Evolutionary conservation across 2,797 vertebrate genomes (phyloP).

Genomic region (Denticeps clupeoides): DNA sequence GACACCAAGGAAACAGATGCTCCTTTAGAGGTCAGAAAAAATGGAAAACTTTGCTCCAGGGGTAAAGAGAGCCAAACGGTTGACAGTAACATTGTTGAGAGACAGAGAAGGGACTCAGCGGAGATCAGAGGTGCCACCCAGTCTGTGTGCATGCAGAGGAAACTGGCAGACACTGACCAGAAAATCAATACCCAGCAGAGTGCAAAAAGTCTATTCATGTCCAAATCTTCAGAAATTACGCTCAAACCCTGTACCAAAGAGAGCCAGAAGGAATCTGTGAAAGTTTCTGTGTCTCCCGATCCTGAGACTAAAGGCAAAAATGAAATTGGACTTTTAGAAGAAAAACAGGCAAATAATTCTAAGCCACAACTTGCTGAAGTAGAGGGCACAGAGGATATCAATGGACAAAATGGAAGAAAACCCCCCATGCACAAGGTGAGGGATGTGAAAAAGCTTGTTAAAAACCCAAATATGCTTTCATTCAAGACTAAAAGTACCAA

Average conservation of each 20-base stretch:
- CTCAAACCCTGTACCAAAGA: slow-evolving; percentile 39
- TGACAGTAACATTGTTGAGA: slow-evolving; percentile 21
- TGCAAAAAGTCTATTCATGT: slow-evolving; percentile 39
- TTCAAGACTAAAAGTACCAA: slow-evolving; percentile 48
- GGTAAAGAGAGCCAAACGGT: slow-evolving; percentile 19
- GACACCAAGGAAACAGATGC: slow-evolving; percentile 32
- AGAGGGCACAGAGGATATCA: slow-evolving; percentile 27
- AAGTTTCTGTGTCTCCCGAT: slow-evolving; percentile 42
- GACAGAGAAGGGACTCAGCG: slow-evolving; percentile 42
- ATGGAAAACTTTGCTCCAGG: slow-evolving; percentile 17
- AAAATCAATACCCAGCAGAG: slow-evolving; percentile 43
- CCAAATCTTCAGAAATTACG: slow-evolving; percentile 54
- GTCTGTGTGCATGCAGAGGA: slow-evolving; percentile 27
- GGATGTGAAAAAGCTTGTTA: slow-evolving; percentile 79
- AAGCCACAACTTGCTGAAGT: slow-evolving; percentile 1
- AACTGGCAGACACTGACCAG: slow-evolving; percentile 42
- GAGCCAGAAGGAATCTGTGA: slow-evolving; percentile 52
- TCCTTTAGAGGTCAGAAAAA: slow-evolving; percentile 37
- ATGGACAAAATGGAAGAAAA: slow-evolving; percentile 43
- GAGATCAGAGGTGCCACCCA: slow-evolving; percentile 35
- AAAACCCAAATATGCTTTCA: slow-evolving; percentile 75
- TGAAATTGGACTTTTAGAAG: slow-evolving; percentile 2
- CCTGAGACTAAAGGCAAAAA: slow-evolving; percentile 35
- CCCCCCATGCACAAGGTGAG: slow-evolving; percentile 67
- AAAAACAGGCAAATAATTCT: background rate